phyloP scores from a whole-genome alignment of 2,888 invertebrate species.

The Trichacis sp. region DNA sequence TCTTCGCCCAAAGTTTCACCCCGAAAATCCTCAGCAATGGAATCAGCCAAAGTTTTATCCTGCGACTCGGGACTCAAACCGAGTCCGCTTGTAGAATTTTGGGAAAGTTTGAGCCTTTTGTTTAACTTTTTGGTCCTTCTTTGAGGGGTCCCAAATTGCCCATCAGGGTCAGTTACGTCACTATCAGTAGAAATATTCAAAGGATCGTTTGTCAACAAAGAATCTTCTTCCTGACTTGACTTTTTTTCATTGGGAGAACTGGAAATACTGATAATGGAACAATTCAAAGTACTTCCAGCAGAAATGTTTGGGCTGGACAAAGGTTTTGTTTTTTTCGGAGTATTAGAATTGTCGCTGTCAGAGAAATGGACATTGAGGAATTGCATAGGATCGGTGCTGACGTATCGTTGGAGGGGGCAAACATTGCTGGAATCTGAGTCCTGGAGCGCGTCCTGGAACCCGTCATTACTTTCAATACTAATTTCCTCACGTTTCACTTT shows the following conservation, averaged over 20 bases:
- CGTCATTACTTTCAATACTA: slow-evolving; percentile 10
- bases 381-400: slow-evolving; percentile 45
- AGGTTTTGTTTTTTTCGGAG: slow-evolving; percentile 6
- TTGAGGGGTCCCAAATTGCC: slow-evolving; percentile 18
- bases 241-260: not conserved
- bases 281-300: not conserved
- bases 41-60: slow-evolving; percentile 33
- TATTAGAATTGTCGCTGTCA: slow-evolving; percentile 14
- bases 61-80: slow-evolving; percentile 5
- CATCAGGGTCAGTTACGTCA: slow-evolving; percentile 19
- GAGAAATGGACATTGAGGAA: slow-evolving; percentile 39
- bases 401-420: slow-evolving; percentile 55
- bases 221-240: not conserved
- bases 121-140: slow-evolving; percentile 11
- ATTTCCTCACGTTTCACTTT: not conserved
- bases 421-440: slow-evolving; percentile 53
- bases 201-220: not conserved
- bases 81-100: not conserved
- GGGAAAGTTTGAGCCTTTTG: slow-evolving; percentile 27
- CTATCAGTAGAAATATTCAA: slow-evolving; percentile 19
- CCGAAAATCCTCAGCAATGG: slow-evolving; percentile 43
- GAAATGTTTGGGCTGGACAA: not conserved
- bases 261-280: not conserved
- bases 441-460: slow-evolving; percentile 32
- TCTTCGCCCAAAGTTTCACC: slow-evolving; percentile 46